Percentiles rank a stretch among this genome's conserved stretches.
phyloP scores from a whole-genome alignment of 2,888 invertebrate species.

The Molorchus minor region DNA sequence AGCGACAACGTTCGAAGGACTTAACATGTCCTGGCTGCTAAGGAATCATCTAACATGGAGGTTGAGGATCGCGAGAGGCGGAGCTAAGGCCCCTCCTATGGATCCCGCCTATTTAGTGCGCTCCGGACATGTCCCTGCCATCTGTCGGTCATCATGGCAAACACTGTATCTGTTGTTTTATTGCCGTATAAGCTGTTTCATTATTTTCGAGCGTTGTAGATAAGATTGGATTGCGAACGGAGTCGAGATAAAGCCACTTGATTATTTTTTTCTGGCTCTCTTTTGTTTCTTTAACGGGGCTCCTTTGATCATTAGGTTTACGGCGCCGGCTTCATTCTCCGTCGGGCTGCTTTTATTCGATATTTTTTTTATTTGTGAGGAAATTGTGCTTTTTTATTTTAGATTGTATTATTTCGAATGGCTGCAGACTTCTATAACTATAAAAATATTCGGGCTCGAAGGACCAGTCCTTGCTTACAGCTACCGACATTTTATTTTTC shows the following conservation, averaged over 20 bases:
- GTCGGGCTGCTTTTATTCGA: constrained; percentile 19
- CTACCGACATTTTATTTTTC: too few relatives aligned
- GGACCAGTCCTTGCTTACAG: too few relatives aligned
- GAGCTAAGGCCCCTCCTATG: constrained; percentile 54
- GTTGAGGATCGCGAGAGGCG: constrained; percentile 53
- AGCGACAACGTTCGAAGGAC: constrained; percentile 57
- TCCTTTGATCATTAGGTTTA: constrained; percentile 32
- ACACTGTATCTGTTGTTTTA: constrained; percentile 54
- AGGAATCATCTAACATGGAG: constrained; percentile 62
- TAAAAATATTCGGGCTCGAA: too few relatives aligned
- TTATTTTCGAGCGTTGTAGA: constrained; percentile 58
- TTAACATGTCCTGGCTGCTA: constrained; percentile 54
- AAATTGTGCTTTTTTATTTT: too few relatives aligned
- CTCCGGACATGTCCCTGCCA: constrained; percentile 55
- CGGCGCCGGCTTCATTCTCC: constrained; percentile 19
- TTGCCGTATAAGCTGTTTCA: constrained; percentile 59
- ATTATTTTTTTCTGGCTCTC: constrained; percentile 38
- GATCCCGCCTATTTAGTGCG: constrained; percentile 50
- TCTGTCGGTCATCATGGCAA: constrained; percentile 56
- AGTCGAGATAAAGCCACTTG: constrained; percentile 52
- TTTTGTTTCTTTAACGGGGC: constrained; percentile 24
- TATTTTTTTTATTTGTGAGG: constrained; percentile 3
- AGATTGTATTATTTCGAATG: too few relatives aligned
- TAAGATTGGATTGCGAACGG: constrained; percentile 56
- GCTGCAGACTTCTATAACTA: too few relatives aligned